phyloP scores from a whole-genome alignment of 2,888 invertebrate genomes.

The Chrysina gloriosa region DNA sequence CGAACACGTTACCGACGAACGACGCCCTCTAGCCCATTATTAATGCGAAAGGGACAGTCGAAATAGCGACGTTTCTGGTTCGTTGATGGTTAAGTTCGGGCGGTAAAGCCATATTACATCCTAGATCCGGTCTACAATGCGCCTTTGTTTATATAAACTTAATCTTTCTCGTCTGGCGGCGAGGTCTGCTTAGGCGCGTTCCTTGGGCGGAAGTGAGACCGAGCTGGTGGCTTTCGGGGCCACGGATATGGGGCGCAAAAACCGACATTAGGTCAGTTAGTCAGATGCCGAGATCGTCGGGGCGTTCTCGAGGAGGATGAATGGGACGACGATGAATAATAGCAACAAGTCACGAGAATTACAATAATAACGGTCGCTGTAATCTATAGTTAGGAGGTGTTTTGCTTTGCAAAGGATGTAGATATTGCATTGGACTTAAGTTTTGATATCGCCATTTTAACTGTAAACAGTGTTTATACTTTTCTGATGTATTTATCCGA shows the following conservation, averaged over 20 bases:
- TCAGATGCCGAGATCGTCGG: neutral
- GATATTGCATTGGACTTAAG: no score
- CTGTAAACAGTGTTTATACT: no score
- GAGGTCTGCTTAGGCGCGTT: neutral
- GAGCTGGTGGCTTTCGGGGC: slow-evolving; percentile 4
- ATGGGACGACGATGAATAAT: neutral
- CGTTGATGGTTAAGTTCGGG: slow-evolving; percentile 6
- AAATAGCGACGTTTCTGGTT: neutral
- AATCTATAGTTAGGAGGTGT: no score
- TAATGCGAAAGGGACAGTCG: slow-evolving; percentile 31
- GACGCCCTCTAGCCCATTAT: slow-evolving; percentile 21
- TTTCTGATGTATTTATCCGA: no score
- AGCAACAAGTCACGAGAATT: slow-evolving; percentile 22
- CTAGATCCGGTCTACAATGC: neutral
- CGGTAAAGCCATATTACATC: neutral
- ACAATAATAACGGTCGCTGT: neutral
- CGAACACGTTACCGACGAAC: slow-evolving; percentile 9
- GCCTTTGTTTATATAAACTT: slow-evolving; percentile 21
- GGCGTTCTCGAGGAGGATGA: neutral
- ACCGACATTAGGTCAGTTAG: slow-evolving; percentile 25
- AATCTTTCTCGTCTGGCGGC: slow-evolving; percentile 6
- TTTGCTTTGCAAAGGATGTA: no score
- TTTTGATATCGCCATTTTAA: no score
- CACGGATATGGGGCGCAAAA: slow-evolving; percentile 4
- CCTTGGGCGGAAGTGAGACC: slow-evolving; percentile 3